Conservation (phyloP, 1,140 invertebrate species). For the Leptopilina boulardi region DNA sequence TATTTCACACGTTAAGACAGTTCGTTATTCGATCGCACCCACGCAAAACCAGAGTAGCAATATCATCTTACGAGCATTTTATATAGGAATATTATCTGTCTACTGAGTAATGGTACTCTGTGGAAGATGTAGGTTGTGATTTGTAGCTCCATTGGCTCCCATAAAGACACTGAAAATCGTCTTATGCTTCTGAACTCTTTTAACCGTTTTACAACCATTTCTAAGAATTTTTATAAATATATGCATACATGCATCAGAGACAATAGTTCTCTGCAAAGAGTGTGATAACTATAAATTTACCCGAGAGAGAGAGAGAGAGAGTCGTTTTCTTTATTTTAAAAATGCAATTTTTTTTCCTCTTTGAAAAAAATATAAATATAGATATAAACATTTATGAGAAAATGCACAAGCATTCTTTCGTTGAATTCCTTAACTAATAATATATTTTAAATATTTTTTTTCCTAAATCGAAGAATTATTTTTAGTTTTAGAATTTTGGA, state of each 20-base stretch:
- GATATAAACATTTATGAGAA: too few relatives aligned
- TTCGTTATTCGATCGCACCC: conserved; percentile 16
- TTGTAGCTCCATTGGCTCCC: conserved; percentile 7
- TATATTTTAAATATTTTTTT: too few relatives aligned
- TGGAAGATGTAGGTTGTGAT: conserved; percentile 22
- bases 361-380: too few relatives aligned
- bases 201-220: background rate
- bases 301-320: too few relatives aligned
- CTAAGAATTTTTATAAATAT: too few relatives aligned
- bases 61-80: conserved; percentile 26
- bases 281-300: background rate
- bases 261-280: background rate
- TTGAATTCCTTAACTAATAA: too few relatives aligned
- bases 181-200: conserved; percentile 6
- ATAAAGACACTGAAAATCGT: conserved; percentile 12
- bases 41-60: conserved; percentile 1
- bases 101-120: conserved; percentile 6
- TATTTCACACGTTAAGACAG: background rate
- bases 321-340: too few relatives aligned
- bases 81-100: conserved; percentile 28
- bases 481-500: too few relatives aligned
- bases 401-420: too few relatives aligned
- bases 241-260: too few relatives aligned
- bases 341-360: too few relatives aligned
- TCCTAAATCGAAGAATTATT: too few relatives aligned